A percentile compares a stretch with the other conserved stretches of the same genome.
These are phyloP conservation scores for Zygogramma bicolorata DNA, from an alignment of 2,888 invertebrate genomes.

Conservation along the genomic window DNA sequence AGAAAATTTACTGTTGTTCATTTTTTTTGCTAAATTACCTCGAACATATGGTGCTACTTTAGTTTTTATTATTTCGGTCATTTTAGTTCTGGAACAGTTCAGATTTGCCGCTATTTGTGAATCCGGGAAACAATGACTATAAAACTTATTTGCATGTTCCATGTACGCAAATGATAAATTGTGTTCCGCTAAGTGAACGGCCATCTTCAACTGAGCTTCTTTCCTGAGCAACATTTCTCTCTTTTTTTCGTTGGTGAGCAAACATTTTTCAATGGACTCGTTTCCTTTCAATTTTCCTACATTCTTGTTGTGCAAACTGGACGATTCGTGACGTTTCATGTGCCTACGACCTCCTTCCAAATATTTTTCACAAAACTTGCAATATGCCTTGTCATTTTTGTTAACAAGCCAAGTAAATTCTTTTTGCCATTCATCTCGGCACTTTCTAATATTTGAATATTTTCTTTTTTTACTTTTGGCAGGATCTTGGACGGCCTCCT, in stretches of 20 bases:
- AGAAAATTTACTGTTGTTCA: conserved; percentile 14
- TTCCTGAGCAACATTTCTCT: not conserved
- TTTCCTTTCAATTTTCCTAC: too few relatives aligned
- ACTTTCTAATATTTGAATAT: not conserved
- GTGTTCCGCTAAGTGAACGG: not conserved
- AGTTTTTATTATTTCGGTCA: not conserved
- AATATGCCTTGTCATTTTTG: not conserved
- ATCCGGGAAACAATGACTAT: not conserved
- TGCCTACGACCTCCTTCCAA: too few relatives aligned
- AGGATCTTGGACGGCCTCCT: not conserved
- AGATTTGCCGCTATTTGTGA: not conserved
- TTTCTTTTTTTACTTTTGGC: not conserved
- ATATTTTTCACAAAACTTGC: too few relatives aligned
- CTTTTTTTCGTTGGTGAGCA: not conserved
- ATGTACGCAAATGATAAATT: not conserved
- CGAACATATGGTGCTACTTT: not conserved
- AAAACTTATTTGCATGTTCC: not conserved
- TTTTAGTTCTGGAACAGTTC: not conserved
- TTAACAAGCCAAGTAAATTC: not conserved
- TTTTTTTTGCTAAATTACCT: not conserved
- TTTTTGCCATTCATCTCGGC: not conserved
- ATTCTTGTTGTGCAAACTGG: too few relatives aligned
- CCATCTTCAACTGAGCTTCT: not conserved
- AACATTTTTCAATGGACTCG: too few relatives aligned
- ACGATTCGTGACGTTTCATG: too few relatives aligned